Evolutionary conservation across 2,113 vertebrate species (phyloP).

Genomic region (Hippocampus mohnikei): DNA sequence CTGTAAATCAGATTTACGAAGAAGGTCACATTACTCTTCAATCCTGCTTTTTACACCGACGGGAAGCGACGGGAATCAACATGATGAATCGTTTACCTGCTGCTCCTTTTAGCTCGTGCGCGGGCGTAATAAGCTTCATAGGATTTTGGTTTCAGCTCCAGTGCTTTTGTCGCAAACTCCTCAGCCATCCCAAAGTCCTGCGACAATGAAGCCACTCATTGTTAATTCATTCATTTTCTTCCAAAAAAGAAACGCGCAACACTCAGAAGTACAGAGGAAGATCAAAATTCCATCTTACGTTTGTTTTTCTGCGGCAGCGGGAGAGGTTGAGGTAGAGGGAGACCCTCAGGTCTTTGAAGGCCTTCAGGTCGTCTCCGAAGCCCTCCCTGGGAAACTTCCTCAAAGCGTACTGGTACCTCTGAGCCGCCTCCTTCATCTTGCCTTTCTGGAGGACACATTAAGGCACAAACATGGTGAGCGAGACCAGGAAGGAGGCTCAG

Average conservation of each 20-base stretch:
- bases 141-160: constrained; percentile 94
- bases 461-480: constrained; percentile 28
- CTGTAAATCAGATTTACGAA: too few species aligned
- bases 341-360: constrained; percentile 90
- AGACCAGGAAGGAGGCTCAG: constrained; percentile 24
- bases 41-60: too few species aligned
- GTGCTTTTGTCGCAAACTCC: constrained; percentile 94
- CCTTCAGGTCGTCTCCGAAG: constrained; percentile 91
- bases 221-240: neutral
- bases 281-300: constrained; percentile 74
- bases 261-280: constrained; percentile 1
- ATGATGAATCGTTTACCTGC: constrained; percentile 80
- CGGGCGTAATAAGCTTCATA: constrained; percentile 96
- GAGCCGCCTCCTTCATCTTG: constrained; percentile 97
- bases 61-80: too few species aligned
- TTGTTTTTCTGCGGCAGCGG: constrained; percentile 96
- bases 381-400: constrained; percentile 96
- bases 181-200: constrained; percentile 98
- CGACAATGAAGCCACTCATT: neutral
- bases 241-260: neutral
- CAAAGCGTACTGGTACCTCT: constrained; percentile 95
- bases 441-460: constrained; percentile 81
- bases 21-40: too few species aligned
- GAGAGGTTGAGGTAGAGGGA: constrained; percentile 94
- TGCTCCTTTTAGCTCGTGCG: constrained; percentile 94